Evolutionary conservation across 1,140 invertebrate genomes (phyloP).

Genomic region (Halictus rubicundus): DNA sequence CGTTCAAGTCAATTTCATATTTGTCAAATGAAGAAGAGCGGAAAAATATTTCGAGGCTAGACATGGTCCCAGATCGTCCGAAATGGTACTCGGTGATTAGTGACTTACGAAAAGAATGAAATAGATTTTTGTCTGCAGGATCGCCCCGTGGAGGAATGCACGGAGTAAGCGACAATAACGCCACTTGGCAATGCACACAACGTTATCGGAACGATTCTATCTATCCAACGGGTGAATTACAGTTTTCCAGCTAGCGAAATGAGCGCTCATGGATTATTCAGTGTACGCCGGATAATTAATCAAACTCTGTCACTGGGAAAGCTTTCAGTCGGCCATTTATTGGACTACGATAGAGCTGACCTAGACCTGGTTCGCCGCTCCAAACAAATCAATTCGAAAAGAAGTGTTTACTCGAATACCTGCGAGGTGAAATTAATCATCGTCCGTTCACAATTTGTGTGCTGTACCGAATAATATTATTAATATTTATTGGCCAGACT

Average conservation of each 20-base stretch:
- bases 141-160: neutral
- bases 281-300: neutral
- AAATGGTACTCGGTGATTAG: too few relatives aligned
- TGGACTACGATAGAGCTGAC: neutral
- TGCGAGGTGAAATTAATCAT: neutral
- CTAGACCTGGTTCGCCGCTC: neutral
- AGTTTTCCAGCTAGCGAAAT: neutral
- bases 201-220: neutral
- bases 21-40: too few relatives aligned
- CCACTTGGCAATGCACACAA: neutral
- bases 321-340: neutral
- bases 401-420: constrained; percentile 1
- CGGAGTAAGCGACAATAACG: neutral
- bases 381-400: neutral
- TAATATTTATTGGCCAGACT: neutral
- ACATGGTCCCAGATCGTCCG: too few relatives aligned
- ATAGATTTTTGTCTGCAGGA: neutral
- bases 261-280: neutral
- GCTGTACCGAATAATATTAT: neutral
- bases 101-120: too few relatives aligned
- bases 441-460: neutral
- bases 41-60: too few relatives aligned
- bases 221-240: neutral
- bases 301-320: neutral
- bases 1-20: too few relatives aligned